Percentiles rank a stretch among this genome's conserved stretches.
phyloP scores from a whole-genome alignment of 2,888 invertebrate genomes.

The Pandemis corylana region DNA sequence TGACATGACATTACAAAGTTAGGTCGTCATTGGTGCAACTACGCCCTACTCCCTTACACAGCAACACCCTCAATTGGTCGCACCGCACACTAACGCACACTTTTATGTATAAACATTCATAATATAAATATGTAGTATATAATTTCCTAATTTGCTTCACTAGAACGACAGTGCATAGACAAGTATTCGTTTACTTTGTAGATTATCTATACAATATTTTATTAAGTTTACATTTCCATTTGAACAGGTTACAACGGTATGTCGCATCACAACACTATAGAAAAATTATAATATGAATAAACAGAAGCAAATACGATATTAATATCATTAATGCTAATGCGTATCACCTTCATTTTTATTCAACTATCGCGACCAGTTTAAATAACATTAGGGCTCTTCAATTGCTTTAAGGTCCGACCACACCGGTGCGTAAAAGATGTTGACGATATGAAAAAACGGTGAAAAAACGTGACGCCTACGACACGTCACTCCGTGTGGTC shows the following conservation, averaged over 20 bases:
- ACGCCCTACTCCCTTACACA: conserved; percentile 56
- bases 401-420: neutral
- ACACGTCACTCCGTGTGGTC: no score
- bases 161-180: conserved; percentile 69
- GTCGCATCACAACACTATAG: conserved; percentile 11
- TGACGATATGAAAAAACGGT: no score
- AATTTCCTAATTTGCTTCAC: conserved; percentile 58
- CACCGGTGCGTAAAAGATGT: no score
- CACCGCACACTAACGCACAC: conserved; percentile 74
- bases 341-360: neutral
- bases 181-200: conserved; percentile 46
- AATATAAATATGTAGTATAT: conserved; percentile 61
- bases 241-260: conserved; percentile 12
- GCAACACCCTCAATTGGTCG: conserved; percentile 67
- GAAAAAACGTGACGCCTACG: no score
- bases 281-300: neutral
- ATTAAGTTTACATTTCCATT: conserved; percentile 1
- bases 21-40: conserved; percentile 64
- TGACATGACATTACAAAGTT: conserved; percentile 47
- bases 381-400: neutral
- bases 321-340: neutral
- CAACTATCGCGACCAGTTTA: neutral
- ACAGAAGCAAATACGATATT: neutral
- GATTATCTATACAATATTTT: conserved; percentile 31
- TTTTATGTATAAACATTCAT: conserved; percentile 68